phyloP scores from a whole-genome alignment of 1,140 invertebrate genomes.

The Drosophila simulans region DNA sequence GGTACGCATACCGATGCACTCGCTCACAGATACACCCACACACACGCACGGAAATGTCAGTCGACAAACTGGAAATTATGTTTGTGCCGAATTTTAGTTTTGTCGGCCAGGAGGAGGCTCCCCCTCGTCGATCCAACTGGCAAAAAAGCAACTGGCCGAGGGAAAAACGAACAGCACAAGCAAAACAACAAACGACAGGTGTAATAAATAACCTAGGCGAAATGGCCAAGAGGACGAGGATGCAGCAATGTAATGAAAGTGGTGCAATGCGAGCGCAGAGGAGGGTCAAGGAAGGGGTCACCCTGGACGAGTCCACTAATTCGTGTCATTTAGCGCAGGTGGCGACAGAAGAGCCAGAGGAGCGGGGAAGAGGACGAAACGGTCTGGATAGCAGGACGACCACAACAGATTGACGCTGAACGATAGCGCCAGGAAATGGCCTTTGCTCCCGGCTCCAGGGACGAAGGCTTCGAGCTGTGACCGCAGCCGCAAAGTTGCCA shows the following conservation, averaged over 20 bases:
- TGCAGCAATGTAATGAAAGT: conserved; percentile 60
- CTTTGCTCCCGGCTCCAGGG: conserved; percentile 28
- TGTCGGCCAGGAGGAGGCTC: conserved; percentile 48
- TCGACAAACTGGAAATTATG: conserved; percentile 81
- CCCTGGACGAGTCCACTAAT: conserved; percentile 59
- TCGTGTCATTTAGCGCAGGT: conserved; percentile 79
- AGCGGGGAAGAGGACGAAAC: conserved; percentile 14
- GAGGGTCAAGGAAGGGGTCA: conserved; percentile 8
- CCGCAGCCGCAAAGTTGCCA: conserved; percentile 54
- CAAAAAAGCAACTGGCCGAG: conserved; percentile 29
- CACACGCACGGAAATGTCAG: conserved; percentile 70
- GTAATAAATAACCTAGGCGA: conserved; percentile 76
- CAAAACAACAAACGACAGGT: conserved; percentile 74
- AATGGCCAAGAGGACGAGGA: conserved; percentile 52
- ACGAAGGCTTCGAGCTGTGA: conserved; percentile 29
- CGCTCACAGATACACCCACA: conserved; percentile 12
- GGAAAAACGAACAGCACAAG: conserved; percentile 48
- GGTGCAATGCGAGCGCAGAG: conserved; percentile 12
- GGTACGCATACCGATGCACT: conserved; percentile 20
- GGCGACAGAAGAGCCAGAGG: conserved; percentile 59
- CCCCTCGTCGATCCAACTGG: conserved; percentile 44
- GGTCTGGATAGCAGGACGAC: conserved; percentile 10
- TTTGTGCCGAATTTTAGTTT: conserved; percentile 79
- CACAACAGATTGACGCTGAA: conserved; percentile 72
- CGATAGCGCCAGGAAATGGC: conserved; percentile 71